These are phyloP conservation scores for Drosophila incognita DNA, from an alignment of 2,888 invertebrate genomes.

Conservation along the genomic window DNA sequence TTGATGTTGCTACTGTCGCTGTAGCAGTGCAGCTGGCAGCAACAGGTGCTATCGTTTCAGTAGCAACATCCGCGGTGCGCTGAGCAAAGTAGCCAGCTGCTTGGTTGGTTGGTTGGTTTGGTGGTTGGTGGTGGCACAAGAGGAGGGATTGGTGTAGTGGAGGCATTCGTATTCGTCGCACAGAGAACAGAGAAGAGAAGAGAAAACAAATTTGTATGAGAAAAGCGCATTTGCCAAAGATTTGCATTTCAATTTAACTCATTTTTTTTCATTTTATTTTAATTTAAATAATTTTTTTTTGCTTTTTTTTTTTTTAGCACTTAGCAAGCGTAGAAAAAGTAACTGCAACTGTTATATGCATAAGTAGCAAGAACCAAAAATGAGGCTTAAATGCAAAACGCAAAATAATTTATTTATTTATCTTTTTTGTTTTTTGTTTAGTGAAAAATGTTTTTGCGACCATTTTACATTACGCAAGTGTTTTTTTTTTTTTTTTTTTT, in stretches of 20 bases:
- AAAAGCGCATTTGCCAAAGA: slow-evolving; percentile 82
- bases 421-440: slow-evolving; percentile 20
- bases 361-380: slow-evolving; percentile 28
- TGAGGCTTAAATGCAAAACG: slow-evolving; percentile 47
- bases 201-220: slow-evolving; percentile 79
- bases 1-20: slow-evolving; percentile 8
- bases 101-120: not conserved
- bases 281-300: slow-evolving; percentile 17
- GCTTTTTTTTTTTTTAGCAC: slow-evolving; percentile 31
- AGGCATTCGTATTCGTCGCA: slow-evolving; percentile 33
- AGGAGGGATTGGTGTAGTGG: slow-evolving; percentile 15
- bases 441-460: slow-evolving; percentile 43
- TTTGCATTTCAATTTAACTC: slow-evolving; percentile 85
- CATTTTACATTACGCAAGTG: not conserved
- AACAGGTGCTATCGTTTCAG: slow-evolving; percentile 23
- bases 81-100: slow-evolving; percentile 11
- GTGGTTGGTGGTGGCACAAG: slow-evolving; percentile 18
- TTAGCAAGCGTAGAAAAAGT: slow-evolving; percentile 31
- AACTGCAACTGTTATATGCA: slow-evolving; percentile 38
- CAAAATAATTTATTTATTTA: slow-evolving; percentile 13
- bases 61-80: slow-evolving; percentile 19
- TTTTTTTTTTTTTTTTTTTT: slow-evolving; percentile 24
- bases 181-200: slow-evolving; percentile 75
- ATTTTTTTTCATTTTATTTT: not conserved
- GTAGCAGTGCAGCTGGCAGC: not conserved